Evolutionary conservation across 2,888 invertebrate genomes (phyloP), one percentile per base, ranked within the genome.

Genomic region (Sminthurides aquaticus): DNA sequence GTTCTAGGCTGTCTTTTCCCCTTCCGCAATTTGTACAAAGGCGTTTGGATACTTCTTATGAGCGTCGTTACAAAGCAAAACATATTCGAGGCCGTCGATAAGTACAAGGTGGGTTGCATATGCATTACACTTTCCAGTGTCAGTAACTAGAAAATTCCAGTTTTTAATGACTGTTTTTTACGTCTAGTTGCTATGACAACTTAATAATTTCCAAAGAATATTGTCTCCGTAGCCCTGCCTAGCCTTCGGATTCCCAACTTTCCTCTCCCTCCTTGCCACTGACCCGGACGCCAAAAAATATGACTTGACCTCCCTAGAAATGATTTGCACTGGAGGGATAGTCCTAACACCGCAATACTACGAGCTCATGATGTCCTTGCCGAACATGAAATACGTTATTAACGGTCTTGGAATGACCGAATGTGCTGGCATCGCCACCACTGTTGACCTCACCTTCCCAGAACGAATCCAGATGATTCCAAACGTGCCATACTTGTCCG

Each of bases 161-260:
- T 15, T n/a, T n/a, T n/a, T n/a, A n/a, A n/a, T n/a, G n/a, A n/a
- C n/a, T n/a, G n/a, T n/a, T n/a, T n/a, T n/a, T 15, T 15, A 43
- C 18, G 48, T 15, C 48, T 43, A 43, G 18, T 15, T 15, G 18
- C 18, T 43, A 43, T n/a, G n/a, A n/a, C n/a, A n/a, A n/a, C n/a
- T n/a, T n/a, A n/a, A n/a, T n/a, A n/a, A n/a, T n/a, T 20, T 54
- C 8, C 22, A 54, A 54, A 54, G 20, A 54, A 22, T 20, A 18
- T 54, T 54, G 20, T 15, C 20, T 59, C 20, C 43, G 25, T 48
- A 68, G 67, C 74, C 74, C 8, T 60, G 57, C 43, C 52, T 74
- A n/a, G 70, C 67, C 1, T 74, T 74, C 61, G 73, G 73, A 18
- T 74, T 74, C 61, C 71, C 73, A 29, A 70, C 71, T 11, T 72